These are phyloP conservation scores for Drosophila engyochracea DNA, from an alignment of 2,888 invertebrate genomes.

Conservation along the genomic window DNA sequence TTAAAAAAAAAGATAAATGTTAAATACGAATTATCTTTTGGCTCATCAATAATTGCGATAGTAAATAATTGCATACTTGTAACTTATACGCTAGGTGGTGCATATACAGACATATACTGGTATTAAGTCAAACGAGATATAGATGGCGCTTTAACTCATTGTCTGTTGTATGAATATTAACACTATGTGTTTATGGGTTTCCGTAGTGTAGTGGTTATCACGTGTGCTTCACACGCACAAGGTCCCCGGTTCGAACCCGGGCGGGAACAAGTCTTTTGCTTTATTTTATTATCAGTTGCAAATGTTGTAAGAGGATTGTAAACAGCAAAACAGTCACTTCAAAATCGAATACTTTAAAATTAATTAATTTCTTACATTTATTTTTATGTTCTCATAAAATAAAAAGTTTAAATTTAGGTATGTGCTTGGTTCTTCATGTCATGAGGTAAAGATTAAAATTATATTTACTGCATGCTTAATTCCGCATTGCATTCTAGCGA, in stretches of 20 bases:
- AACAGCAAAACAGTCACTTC: neutral
- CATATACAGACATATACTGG: neutral
- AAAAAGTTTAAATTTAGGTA: neutral
- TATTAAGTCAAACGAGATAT: neutral
- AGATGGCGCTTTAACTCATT: conserved; percentile 43
- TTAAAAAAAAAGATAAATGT: neutral
- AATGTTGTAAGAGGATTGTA: neutral
- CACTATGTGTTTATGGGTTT: conserved; percentile 29
- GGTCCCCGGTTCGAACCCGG: conserved; percentile 85
- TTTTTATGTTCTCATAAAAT: neutral
- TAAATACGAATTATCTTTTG: neutral
- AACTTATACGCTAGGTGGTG: conserved; percentile 14
- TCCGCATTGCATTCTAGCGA: neutral
- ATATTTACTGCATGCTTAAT: neutral
- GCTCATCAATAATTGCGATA: neutral
- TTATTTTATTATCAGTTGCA: neutral
- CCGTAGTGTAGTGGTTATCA: conserved; percentile 85
- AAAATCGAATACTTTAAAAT: neutral
- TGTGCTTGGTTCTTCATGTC: neutral
- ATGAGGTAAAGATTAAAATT: neutral
- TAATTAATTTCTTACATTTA: neutral
- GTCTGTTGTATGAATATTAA: fast-evolving
- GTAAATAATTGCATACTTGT: neutral
- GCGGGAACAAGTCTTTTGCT: conserved; percentile 76
- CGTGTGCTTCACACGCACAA: conserved; percentile 85